A percentile compares a stretch with the other conserved stretches of the same genome.
phyloP scores from a whole-genome alignment of 2,113 vertebrate species.

The Anser cygnoides region DNA sequence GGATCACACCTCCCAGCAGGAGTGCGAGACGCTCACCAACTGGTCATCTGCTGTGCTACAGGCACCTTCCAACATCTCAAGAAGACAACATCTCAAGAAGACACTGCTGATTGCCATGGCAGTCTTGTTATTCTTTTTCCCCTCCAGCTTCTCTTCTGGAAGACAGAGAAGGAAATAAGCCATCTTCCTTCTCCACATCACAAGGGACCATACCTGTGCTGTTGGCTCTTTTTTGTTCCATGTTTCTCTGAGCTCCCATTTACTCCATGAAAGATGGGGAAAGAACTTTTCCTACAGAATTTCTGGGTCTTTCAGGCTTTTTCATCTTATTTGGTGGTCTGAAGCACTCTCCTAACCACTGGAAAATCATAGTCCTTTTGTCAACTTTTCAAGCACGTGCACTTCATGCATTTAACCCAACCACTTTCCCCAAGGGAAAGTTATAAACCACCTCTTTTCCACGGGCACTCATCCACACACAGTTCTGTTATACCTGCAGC shows the following conservation, averaged over 20 bases:
- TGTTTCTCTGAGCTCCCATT: background rate
- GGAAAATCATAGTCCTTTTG: background rate
- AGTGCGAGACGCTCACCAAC: rapidly evolving
- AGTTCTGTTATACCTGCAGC: background rate
- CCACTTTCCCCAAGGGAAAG: background rate
- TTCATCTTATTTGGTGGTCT: background rate
- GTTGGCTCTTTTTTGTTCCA: background rate
- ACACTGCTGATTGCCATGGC: background rate
- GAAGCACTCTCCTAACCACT: background rate
- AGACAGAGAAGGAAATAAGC: background rate
- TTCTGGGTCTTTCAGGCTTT: background rate
- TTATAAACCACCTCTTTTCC: background rate
- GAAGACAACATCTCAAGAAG: background rate
- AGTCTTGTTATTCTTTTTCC: background rate
- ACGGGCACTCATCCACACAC: background rate
- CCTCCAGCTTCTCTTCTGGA: background rate
- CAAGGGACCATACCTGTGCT: background rate
- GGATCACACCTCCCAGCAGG: background rate
- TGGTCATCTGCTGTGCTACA: background rate
- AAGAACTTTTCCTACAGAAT: background rate
- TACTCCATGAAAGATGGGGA: background rate
- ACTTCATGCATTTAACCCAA: background rate
- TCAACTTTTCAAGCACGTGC: background rate
- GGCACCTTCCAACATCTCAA: background rate
- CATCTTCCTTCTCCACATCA: background rate